A percentile compares a stretch with the other conserved stretches of the same genome.
Conservation (phyloP, 2,113 vertebrate genomes). For the Aix galericulata region DNA sequence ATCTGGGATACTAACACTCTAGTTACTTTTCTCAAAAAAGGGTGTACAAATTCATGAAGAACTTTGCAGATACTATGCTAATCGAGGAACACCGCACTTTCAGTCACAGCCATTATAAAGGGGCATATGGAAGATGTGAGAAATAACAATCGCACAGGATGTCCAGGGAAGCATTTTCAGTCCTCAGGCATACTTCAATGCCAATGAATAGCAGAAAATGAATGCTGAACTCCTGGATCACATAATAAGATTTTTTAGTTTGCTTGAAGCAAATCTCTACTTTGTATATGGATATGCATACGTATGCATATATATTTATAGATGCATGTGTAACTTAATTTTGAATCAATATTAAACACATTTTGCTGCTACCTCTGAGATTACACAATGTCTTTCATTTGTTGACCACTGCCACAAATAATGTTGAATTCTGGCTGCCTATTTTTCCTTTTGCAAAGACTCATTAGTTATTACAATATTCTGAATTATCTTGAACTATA, state of each 20-base stretch:
- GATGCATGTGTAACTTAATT: neutral
- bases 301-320: neutral
- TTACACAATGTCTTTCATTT: neutral
- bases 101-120: slow-evolving; percentile 26
- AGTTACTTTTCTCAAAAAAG: neutral
- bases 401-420: neutral
- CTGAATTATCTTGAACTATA: neutral
- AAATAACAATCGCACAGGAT: slow-evolving; percentile 28
- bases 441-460: neutral
- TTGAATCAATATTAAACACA: slow-evolving; percentile 10
- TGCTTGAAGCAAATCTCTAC: slow-evolving; percentile 13
- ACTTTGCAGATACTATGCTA: neutral
- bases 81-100: slow-evolving; percentile 22
- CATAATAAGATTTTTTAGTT: neutral
- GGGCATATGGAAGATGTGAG: slow-evolving; percentile 44
- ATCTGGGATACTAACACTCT: neutral
- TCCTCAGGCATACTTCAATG: neutral
- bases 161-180: slow-evolving; percentile 41
- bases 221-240: slow-evolving; percentile 24
- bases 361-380: neutral
- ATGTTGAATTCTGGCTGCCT: neutral
- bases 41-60: neutral
- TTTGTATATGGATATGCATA: neutral
- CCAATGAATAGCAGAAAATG: slow-evolving; percentile 9
- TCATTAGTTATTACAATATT: neutral